Evolutionary conservation across 2,113 vertebrate genomes (phyloP).

Genomic region (Macroglossus sobrinus): DNA sequence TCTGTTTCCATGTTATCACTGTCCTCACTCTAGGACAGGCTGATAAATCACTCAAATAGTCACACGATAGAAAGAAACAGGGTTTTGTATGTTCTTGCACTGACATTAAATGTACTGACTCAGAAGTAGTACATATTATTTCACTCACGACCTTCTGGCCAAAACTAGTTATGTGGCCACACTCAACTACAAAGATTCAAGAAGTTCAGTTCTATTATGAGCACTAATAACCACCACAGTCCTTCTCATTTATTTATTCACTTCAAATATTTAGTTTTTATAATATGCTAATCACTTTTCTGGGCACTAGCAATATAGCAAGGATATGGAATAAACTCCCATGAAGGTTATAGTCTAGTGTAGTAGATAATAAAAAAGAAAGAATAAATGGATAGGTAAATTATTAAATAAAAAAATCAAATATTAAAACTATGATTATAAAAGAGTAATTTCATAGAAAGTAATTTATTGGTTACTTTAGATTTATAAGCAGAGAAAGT

Average conservation of each 20-base stretch:
- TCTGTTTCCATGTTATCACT: not conserved
- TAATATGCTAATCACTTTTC: not conserved
- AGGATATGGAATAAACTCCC: not conserved
- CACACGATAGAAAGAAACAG: not conserved
- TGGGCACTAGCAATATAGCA: not conserved
- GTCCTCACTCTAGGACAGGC: not conserved
- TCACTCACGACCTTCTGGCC: not conserved
- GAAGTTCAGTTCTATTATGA: not conserved
- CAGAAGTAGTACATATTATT: not conserved
- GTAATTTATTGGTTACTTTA: not conserved
- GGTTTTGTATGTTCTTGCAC: not conserved
- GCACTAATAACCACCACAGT: not conserved
- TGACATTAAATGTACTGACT: not conserved
- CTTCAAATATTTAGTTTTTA: not conserved
- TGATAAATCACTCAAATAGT: not conserved
- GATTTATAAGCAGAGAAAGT: not conserved
- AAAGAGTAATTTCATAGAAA: not conserved
- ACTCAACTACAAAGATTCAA: not conserved
- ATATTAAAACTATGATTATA: not conserved
- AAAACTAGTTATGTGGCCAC: not conserved
- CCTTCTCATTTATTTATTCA: not conserved
- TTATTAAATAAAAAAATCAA: conserved; percentile 2
- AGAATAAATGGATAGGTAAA: not conserved
- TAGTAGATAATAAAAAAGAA: not conserved
- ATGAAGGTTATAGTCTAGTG: not conserved